Base-by-base conservation (phyloP, 2,797 vertebrate species). In the Hephaestus fuliginosus region DNA sequence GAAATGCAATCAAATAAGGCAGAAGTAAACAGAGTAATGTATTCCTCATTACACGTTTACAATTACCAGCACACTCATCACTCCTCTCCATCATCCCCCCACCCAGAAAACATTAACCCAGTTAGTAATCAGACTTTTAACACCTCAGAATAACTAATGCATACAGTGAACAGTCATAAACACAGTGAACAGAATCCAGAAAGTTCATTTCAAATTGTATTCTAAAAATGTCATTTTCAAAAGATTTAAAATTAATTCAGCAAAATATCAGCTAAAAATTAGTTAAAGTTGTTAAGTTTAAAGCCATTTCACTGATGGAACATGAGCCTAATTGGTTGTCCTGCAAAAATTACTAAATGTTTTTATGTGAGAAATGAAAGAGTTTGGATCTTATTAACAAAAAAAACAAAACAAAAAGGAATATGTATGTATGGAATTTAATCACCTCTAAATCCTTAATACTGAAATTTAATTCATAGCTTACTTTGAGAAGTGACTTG, bases 11-110 rank as follows among this genome's bases (percentile, higher is more conserved):
- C 88, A 92, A 82, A 85, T 86, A 76, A 89, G 91, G 87, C 89
- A 83, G 88, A 85, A 92, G 90, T 89, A 93, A 92, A 90, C 85
- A 78, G 46, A 86, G 82, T 90, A 89, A 92, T 90, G 87, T 84
- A 86, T 91, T 94, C 82, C 88, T 91, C 86, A 93, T 93, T 93
- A 93, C 72, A 78, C 63, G 43, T 89, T 82, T 82, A 91, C 88
- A 92, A 93, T 94, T 92, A 93, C 85, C 82, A 81, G 79, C 62
- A 80, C 72, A 71, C 84, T 86, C 90, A 92, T 90, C 85, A 86
- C 80, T 86, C 85, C 74, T 78, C 68, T 83, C 69, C 67, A 74
- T 81, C 81, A 70, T 13, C 6, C 3, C 62, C 64, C 58, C 14
- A 14, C 46, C 62, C 71, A n/a, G n/a, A 78, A 85, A 89, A 79